Conservation (phyloP, 2,797 vertebrate genomes). For the Acrossocheilus wenchowensis region DNA sequence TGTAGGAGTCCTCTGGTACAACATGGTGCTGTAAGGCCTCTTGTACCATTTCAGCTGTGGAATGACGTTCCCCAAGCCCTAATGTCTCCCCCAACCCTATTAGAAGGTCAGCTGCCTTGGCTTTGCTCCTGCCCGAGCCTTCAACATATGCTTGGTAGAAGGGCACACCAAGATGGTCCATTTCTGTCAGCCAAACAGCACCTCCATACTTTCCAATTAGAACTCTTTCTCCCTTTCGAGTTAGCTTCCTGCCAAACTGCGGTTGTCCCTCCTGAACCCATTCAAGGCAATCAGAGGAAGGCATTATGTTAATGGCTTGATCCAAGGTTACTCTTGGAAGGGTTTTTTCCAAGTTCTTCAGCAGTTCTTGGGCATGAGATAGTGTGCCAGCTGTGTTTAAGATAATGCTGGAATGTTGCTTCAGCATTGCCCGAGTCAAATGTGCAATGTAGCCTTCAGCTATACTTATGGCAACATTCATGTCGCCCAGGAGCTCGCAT, state of each 20-base stretch:
- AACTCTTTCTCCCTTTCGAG: conserved; percentile 79
- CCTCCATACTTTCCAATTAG: conserved; percentile 79
- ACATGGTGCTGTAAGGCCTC: conserved; percentile 79
- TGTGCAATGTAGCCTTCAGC: conserved; percentile 79
- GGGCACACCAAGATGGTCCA: conserved; percentile 83
- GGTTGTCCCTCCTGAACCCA: conserved; percentile 81
- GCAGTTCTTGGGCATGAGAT: conserved; percentile 70
- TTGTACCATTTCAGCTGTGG: conserved; percentile 75
- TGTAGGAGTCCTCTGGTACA: conserved; percentile 80
- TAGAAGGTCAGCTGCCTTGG: conserved; percentile 82
- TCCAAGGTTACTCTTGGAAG: conserved; percentile 79
- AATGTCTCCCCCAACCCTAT: conserved; percentile 82
- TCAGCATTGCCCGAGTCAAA: conserved; percentile 77
- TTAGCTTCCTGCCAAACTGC: conserved; percentile 80
- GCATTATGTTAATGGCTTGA: conserved; percentile 79
- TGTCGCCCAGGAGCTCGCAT: conserved; percentile 80
- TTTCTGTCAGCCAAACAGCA: conserved; percentile 82
- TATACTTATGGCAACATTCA: conserved; percentile 77
- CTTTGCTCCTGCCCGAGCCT: conserved; percentile 72
- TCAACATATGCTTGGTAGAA: conserved; percentile 84
- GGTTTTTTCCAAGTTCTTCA: conserved; percentile 70
- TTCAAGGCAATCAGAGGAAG: conserved; percentile 77
- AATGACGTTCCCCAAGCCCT: conserved; percentile 81
- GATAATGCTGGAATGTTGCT: conserved; percentile 76
- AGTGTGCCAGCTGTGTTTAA: conserved; percentile 74